Base-by-base conservation (phyloP, 2,888 invertebrate genomes). In the Lymantria monacha region DNA sequence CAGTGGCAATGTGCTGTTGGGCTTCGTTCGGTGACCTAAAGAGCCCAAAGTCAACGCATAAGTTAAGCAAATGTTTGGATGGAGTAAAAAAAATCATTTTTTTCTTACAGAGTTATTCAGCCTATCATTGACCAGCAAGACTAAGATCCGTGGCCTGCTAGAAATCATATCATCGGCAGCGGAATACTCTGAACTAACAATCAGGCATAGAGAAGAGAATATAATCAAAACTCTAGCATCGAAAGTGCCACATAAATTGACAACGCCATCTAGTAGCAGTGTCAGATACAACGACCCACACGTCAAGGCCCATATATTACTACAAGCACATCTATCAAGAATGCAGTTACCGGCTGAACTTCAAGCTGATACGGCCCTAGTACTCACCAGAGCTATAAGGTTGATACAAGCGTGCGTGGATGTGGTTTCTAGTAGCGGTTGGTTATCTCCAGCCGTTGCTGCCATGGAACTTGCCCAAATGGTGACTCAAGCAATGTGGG, bases 401-500 rank as follows among this genome's bases (percentile, higher is more conserved):
- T 85, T 97, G 47, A 97, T 97, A 77, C 97, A 97, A 77, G 99
- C 99, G 0, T 99, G 99, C 83, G 99, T 99, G 31, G 98, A 97
- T 84, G 97, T 97, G 44, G 90, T 92, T 0, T 97, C 69, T 94
- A 97, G 97, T 42, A 99, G 98, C 72, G 99, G 99, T 33, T 99
- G 99, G 99, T 92, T 99, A 46, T 95, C 97, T 0, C 99, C 99
- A 0, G 99, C 99, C 3, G 97, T 99, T 40, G 98, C 99, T 13
- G 99, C 99, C 71, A 99, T 99, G 99, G 99, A 99, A 87, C 92
- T 99, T 72, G 98, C 99, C 0, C 99, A 99, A 91, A 99, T 99
- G 99, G 97, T 98, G 1, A 99, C 99, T 0, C 99, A 99, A 87
- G 99, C 99, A 9, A 98, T 99, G 98, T 99, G 99, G 98, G 97